Evolutionary conservation across 2,113 vertebrate genomes (phyloP).

Genomic region (Amphilophus citrinellus): DNA sequence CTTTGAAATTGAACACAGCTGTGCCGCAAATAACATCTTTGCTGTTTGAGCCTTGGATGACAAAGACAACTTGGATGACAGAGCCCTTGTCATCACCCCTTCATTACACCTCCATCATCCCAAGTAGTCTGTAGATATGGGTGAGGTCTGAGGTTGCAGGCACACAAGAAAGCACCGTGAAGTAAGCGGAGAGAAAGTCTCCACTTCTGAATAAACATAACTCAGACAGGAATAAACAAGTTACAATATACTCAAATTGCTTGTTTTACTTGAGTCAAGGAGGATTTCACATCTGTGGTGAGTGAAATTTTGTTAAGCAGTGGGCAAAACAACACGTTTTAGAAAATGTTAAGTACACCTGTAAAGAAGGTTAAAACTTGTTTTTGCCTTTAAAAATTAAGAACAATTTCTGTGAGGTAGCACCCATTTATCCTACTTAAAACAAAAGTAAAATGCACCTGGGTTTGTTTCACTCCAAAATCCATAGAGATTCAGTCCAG

Average conservation of each 20-base stretch:
- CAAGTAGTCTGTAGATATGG: not conserved
- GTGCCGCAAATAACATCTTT: not conserved
- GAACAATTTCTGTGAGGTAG: too few relatives aligned
- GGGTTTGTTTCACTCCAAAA: not conserved
- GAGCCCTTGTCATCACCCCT: not conserved
- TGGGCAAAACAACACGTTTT: too few relatives aligned
- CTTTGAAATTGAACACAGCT: slow-evolving; percentile 1
- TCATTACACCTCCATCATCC: not conserved
- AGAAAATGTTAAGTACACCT: too few relatives aligned
- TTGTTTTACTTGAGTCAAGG: too few relatives aligned
- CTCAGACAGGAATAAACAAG: not conserved
- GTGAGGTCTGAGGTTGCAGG: not conserved
- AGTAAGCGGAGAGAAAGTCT: not conserved
- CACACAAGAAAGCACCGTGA: not conserved
- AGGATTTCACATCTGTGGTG: too few relatives aligned
- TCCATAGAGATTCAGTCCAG: not conserved
- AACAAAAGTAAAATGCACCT: too few relatives aligned
- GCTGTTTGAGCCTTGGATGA: not conserved
- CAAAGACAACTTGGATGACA: not conserved
- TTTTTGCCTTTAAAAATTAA: too few relatives aligned
- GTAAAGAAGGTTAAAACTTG: too few relatives aligned
- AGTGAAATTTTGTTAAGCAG: too few relatives aligned
- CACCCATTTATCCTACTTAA: too few relatives aligned
- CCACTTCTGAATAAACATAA: not conserved
- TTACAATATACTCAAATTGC: too few relatives aligned